Percentiles rank a stretch among this genome's conserved stretches.
These are phyloP conservation scores for Thamnaconus septentrionalis DNA, from an alignment of 2,113 vertebrate species.

Conservation along the genomic window DNA sequence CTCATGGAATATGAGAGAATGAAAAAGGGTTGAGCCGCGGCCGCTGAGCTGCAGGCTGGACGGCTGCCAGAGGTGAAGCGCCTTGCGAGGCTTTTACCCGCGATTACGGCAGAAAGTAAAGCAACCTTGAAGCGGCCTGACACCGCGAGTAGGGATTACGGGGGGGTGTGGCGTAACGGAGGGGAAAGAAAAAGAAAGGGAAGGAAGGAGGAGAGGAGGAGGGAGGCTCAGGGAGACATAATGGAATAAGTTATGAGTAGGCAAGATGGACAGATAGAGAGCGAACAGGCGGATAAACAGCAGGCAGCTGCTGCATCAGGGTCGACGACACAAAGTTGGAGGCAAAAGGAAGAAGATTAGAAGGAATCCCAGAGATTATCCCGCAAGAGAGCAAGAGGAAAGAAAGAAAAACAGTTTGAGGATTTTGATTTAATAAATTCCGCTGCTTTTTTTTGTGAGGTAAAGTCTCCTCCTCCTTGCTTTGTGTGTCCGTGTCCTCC, in stretches of 20 bases:
- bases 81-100: not conserved
- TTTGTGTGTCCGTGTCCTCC: no score
- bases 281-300: conserved; percentile 34
- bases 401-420: conserved; percentile 10
- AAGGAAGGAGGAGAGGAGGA: conserved; percentile 2
- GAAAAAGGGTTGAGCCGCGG: no score
- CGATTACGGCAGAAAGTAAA: conserved; percentile 21
- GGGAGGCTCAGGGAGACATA: conserved; percentile 21
- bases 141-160: conserved; percentile 27
- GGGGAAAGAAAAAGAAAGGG: conserved; percentile 21
- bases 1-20: not conserved
- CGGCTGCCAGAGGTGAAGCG: not conserved
- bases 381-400: not conserved
- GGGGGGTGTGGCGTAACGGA: conserved; percentile 9
- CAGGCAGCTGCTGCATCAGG: not conserved
- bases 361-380: conserved; percentile 35
- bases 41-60: conserved; percentile 7
- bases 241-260: conserved; percentile 52
- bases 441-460: not conserved
- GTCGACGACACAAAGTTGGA: conserved; percentile 1
- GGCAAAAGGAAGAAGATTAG: conserved; percentile 21
- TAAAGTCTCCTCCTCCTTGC: conserved; percentile 3
- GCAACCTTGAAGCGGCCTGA: conserved; percentile 36
- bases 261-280: conserved; percentile 49
- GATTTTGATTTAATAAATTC: conserved; percentile 16